Evolutionary conservation across 2,113 vertebrate genomes (phyloP).

Genomic region (Limanda limanda): DNA sequence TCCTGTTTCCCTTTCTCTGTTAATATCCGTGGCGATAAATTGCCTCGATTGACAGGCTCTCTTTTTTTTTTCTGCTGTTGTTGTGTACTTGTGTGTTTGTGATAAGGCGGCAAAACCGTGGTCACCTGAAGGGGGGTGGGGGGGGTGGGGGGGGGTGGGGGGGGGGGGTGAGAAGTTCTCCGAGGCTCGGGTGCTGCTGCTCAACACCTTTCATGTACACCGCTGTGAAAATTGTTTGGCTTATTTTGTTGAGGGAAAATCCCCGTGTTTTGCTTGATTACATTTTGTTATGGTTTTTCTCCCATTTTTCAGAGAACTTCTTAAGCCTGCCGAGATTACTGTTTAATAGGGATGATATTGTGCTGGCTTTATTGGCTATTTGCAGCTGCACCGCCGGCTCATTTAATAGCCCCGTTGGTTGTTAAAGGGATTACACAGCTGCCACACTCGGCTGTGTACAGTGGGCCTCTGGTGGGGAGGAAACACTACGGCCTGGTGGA

Average conservation of each 20-base stretch:
- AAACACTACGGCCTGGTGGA: slow-evolving; percentile 48
- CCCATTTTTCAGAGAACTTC: slow-evolving; percentile 75
- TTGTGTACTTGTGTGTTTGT: slow-evolving; percentile 62
- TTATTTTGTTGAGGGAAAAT: slow-evolving; percentile 76
- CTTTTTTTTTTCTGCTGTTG: slow-evolving; percentile 51
- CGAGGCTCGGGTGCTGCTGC: slow-evolving; percentile 60
- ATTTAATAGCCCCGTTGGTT: slow-evolving; percentile 79
- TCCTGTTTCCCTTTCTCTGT: slow-evolving; percentile 73
- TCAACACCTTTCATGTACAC: slow-evolving; percentile 74
- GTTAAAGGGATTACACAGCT: slow-evolving; percentile 83
- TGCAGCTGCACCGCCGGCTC: slow-evolving; percentile 78
- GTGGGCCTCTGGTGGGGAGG: slow-evolving; percentile 62
- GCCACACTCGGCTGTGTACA: slow-evolving; percentile 74
- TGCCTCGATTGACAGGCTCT: slow-evolving; percentile 75
- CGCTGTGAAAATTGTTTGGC: slow-evolving; percentile 78
- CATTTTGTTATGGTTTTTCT: slow-evolving; percentile 81
- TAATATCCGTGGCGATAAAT: slow-evolving; percentile 83
- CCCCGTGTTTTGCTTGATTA: slow-evolving; percentile 78
- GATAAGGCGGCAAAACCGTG: slow-evolving; percentile 70
- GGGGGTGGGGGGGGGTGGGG: background rate
- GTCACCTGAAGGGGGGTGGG: slow-evolving; percentile 65
- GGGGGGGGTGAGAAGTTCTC: slow-evolving; percentile 59
- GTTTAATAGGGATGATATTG: slow-evolving; percentile 82
- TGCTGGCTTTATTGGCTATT: slow-evolving; percentile 82
- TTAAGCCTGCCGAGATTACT: slow-evolving; percentile 78